A percentile compares a stretch with the other conserved stretches of the same genome.
These are phyloP conservation scores for Halcyon badia DNA, from an alignment of 2,797 vertebrate genomes.

Conservation along the genomic window DNA sequence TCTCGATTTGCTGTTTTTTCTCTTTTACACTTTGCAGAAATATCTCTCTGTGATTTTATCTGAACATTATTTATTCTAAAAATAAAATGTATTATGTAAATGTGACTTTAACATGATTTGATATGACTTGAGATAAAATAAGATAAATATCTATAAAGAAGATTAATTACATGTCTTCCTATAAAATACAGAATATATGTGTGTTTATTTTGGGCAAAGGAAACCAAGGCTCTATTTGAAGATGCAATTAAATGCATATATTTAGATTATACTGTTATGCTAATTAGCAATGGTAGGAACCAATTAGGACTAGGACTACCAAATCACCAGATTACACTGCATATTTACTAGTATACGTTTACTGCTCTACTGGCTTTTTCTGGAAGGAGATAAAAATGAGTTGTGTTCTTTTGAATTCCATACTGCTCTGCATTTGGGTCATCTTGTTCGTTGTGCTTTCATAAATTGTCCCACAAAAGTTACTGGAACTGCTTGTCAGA, in stretches of 20 bases:
- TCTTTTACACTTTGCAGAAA: background rate
- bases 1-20: background rate
- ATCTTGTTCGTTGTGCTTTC: background rate
- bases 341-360: slow-evolving; percentile 36
- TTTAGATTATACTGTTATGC: slow-evolving; percentile 67
- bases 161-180: slow-evolving; percentile 58
- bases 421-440: background rate
- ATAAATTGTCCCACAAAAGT: background rate
- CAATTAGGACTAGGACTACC: slow-evolving; percentile 51
- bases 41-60: slow-evolving; percentile 14
- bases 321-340: slow-evolving; percentile 20
- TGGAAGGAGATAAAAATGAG: slow-evolving; percentile 13
- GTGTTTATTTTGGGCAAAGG: slow-evolving; percentile 48
- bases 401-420: background rate
- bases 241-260: slow-evolving; percentile 64
- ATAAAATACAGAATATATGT: slow-evolving; percentile 5
- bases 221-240: slow-evolving; percentile 12
- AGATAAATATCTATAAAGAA: slow-evolving; percentile 63
- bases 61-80: slow-evolving; percentile 49
- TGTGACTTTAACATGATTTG: slow-evolving; percentile 51
- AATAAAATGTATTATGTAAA: slow-evolving; percentile 50
- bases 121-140: slow-evolving; percentile 59
- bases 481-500: background rate
- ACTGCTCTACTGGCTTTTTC: background rate
- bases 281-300: slow-evolving; percentile 51